Conservation (phyloP, 2,888 invertebrate species). For the Perizoma affinitatum region DNA sequence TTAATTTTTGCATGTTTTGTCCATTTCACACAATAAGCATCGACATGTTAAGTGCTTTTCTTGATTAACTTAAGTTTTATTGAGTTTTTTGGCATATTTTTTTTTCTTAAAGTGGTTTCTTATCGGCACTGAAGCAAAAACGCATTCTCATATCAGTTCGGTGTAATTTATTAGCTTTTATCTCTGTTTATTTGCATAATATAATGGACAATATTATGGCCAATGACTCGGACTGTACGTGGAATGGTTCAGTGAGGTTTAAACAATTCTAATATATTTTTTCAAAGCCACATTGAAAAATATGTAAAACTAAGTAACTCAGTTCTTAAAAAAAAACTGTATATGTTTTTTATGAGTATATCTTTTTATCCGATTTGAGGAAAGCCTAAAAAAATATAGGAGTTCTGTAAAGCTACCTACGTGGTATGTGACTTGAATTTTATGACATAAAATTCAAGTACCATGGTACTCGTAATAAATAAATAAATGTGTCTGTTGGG, state of each 20-base stretch:
- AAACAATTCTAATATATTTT: background rate
- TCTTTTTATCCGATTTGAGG: too few species aligned
- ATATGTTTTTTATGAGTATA: too few species aligned
- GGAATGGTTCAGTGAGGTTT: conserved; percentile 22
- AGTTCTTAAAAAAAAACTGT: too few species aligned
- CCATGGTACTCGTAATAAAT: too few species aligned
- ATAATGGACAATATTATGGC: conserved; percentile 23
- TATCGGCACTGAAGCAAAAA: conserved; percentile 36
- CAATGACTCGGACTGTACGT: conserved; percentile 16
- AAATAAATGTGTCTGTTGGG: too few species aligned
- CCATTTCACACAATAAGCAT: conserved; percentile 32
- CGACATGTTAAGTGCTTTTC: conserved; percentile 38
- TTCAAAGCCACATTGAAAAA: too few species aligned
- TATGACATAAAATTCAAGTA: too few species aligned
- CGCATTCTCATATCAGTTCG: conserved; percentile 35
- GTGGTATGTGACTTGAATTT: too few species aligned
- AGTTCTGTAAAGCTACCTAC: too few species aligned
- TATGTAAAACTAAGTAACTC: too few species aligned
- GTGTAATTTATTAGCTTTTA: conserved; percentile 42
- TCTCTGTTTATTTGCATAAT: conserved; percentile 37
- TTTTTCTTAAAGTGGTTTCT: conserved; percentile 31
- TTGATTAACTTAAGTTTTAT: conserved; percentile 30
- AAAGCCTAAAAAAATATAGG: too few species aligned
- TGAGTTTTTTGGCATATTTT: conserved; percentile 26
- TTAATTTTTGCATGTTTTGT: conserved; percentile 31